phyloP scores from a whole-genome alignment of 1,140 invertebrate genomes.

The Drosophila subpulchrella region DNA sequence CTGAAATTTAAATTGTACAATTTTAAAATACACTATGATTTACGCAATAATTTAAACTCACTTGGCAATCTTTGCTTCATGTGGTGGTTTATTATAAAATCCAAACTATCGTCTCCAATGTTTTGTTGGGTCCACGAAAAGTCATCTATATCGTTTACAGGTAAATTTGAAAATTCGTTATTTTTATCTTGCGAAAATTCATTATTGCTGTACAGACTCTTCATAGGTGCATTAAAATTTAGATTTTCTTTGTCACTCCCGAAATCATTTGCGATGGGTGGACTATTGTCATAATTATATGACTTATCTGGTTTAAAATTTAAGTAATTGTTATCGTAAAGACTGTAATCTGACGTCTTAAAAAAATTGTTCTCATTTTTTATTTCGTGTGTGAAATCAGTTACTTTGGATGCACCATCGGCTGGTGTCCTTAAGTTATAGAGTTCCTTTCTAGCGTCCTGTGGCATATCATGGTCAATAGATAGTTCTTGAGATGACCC shows the following conservation, averaged over 20 bases:
- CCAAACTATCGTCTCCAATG: background rate
- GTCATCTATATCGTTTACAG: background rate
- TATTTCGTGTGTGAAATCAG: background rate
- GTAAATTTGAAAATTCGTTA: background rate
- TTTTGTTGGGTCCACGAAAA: background rate
- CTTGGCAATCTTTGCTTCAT: conserved; percentile 3
- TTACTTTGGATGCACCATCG: background rate
- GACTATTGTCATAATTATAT: background rate
- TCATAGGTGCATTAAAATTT: background rate
- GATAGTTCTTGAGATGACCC: background rate
- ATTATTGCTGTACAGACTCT: background rate
- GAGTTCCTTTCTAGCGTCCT: background rate
- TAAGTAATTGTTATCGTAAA: background rate
- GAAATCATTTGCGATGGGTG: background rate
- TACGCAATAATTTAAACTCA: background rate
- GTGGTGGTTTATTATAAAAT: conserved; percentile 8
- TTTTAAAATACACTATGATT: background rate
- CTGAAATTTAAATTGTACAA: background rate
- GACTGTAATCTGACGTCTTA: background rate
- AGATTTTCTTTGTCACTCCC: background rate
- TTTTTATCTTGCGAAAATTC: background rate
- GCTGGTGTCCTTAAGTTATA: background rate
- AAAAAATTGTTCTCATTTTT: background rate
- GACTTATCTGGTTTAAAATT: background rate
- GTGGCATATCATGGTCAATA: background rate